Base-by-base conservation (phyloP, 2,888 invertebrate species). In the Parochlus steinenii region DNA sequence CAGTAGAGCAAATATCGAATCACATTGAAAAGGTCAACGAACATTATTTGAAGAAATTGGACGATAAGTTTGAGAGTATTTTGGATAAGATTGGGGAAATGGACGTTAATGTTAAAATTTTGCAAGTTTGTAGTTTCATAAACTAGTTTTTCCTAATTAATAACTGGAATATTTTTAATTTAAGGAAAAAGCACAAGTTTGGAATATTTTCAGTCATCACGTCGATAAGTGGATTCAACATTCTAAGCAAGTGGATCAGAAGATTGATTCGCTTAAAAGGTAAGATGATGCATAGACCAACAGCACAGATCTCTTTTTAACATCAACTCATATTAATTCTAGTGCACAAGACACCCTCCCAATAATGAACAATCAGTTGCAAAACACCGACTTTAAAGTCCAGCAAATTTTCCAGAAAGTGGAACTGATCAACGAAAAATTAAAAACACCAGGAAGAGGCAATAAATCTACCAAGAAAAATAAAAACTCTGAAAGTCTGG, bases 171-270 rank as follows among this genome's bases (percentile, higher is more conserved):
- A n/a, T n/a, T n/a, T n/a, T n/a, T n/a, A n/a, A n/a, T n/a, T n/a
- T n/a, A n/a, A 54, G 44, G 64, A 64, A 43, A 55, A 63, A 32
- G 61, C 64, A 0, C 63, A 64, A 40, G 59, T 60, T 4, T 65
- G 65, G 66, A 61, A 64, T 34, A 63, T 64, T 18, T 63, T 65
- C 45, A 62, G 63, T 41, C 57, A 63, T 41, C 65, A 65, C 43
- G 60, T 65, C 25, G 53, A 61, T 11, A 58, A 64, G 0, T 66
- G 65, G 65, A 65, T 63, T 39, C 64, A 64, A 24, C 63, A 64
- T 42, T 56, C 65, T 38, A 60, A 61, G 39, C 52, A 60, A 3
- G 46, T 64, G 7, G 65, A 65, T 45, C 55, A 58, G 40, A 65
- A 66, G 49, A 49, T 67, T 15, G 60, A 60, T 39, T 51, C 64